phyloP scores from a whole-genome alignment of 2,888 invertebrate genomes.

The Girardia tigrina region DNA sequence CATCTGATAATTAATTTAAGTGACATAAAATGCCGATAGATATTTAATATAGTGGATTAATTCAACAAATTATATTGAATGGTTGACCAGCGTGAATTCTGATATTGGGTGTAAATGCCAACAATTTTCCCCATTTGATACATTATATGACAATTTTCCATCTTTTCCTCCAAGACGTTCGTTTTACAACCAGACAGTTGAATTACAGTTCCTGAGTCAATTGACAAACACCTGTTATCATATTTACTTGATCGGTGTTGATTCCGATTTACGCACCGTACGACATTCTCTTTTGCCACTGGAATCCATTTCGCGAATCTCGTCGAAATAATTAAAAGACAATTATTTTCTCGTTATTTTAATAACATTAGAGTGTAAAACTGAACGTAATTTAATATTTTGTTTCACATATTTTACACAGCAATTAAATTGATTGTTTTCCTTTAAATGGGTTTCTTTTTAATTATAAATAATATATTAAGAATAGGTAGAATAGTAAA shows the following conservation, averaged over 20 bases:
- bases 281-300: not conserved
- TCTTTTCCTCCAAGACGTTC: no score
- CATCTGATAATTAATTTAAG: not conserved
- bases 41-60: constrained; percentile 11
- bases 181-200: not conserved
- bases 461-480: no score
- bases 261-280: not conserved
- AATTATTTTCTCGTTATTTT: no score
- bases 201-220: not conserved
- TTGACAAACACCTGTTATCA: constrained; percentile 7
- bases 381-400: no score
- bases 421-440: no score
- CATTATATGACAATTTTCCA: not conserved
- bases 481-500: no score
- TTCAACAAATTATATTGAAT: constrained; percentile 19
- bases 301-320: not conserved
- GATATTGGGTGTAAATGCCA: not conserved
- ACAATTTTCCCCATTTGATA: not conserved
- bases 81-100: not conserved
- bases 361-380: no score
- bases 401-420: no score
- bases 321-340: not conserved
- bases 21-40: constrained; percentile 19
- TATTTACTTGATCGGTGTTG: not conserved
- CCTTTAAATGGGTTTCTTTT: no score